Conservation (phyloP, 1,140 invertebrate genomes). For the Drosophila ogumai region DNA sequence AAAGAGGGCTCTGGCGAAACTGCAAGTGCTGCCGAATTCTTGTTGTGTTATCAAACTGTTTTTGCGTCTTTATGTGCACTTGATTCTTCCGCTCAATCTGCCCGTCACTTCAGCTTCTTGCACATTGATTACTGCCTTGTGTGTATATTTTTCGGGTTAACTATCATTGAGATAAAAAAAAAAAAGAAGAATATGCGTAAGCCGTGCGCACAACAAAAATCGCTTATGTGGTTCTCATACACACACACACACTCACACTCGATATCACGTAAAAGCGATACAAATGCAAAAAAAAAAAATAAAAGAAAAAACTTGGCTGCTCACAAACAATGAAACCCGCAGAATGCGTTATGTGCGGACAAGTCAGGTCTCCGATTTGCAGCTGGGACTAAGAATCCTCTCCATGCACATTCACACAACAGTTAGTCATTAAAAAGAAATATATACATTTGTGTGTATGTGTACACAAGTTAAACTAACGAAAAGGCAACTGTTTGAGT, state of each 20-base stretch:
- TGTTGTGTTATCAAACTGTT: slow-evolving; percentile 17
- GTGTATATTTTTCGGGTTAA: slow-evolving; percentile 17
- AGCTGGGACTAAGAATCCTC: slow-evolving; percentile 19
- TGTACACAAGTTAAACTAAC: slow-evolving; percentile 17
- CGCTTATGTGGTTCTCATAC: slow-evolving; percentile 17
- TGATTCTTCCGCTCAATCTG: background rate
- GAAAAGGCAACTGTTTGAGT: slow-evolving; percentile 18
- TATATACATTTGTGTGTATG: slow-evolving; percentile 9
- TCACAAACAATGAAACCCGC: slow-evolving; percentile 17
- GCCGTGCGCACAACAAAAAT: slow-evolving; percentile 18
- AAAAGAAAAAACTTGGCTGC: background rate
- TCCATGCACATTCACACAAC: slow-evolving; percentile 18
- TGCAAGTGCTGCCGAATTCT: slow-evolving; percentile 5
- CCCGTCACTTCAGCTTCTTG: slow-evolving; percentile 3
- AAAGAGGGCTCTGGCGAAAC: slow-evolving; percentile 13
- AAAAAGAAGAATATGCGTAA: slow-evolving; percentile 10
- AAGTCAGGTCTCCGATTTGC: slow-evolving; percentile 16
- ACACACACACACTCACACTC: slow-evolving; percentile 13
- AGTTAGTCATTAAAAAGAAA: slow-evolving; percentile 21
- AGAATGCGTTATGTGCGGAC: slow-evolving; percentile 10
- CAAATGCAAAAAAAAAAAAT: background rate
- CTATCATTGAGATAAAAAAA: slow-evolving; percentile 18
- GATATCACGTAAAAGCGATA: slow-evolving; percentile 20
- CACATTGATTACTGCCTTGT: slow-evolving; percentile 9
- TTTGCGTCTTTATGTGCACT: slow-evolving; percentile 3